A percentile compares a stretch with the other conserved stretches of the same genome.
phyloP scores from a whole-genome alignment of 2,113 vertebrate species.

The Prunella fulvescens region DNA sequence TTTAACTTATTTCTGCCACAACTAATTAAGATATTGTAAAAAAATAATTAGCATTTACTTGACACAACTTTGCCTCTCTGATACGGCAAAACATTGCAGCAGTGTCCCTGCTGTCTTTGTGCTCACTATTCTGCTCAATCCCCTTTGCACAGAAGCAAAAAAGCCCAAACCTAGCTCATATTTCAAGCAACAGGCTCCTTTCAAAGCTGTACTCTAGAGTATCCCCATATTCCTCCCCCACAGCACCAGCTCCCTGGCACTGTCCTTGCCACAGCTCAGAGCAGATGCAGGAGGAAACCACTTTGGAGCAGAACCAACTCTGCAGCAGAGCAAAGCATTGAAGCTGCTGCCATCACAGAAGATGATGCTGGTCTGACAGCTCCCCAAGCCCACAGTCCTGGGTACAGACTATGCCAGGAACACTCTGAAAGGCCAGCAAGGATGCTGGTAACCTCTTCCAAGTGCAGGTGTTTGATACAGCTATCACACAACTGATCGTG shows the following conservation, averaged over 20 bases:
- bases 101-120: neutral
- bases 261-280: neutral
- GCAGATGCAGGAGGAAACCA: neutral
- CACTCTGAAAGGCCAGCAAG: neutral
- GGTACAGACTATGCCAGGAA: neutral
- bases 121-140: neutral
- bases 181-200: neutral
- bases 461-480: neutral
- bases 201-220: neutral
- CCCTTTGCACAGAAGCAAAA: neutral
- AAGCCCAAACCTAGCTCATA: neutral
- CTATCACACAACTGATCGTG: neutral
- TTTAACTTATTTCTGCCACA: neutral
- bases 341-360: neutral
- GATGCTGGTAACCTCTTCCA: neutral
- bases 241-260: neutral
- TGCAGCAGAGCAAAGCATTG: neutral
- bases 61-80: neutral
- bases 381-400: neutral
- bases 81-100: neutral
- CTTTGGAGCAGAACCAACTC: neutral
- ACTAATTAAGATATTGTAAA: neutral
- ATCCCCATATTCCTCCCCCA: neutral
- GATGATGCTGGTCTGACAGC: accelerated
- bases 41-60: neutral